Percentiles rank a stretch among this genome's conserved stretches.
phyloP scores from a whole-genome alignment of 1,140 invertebrate species.

The Sitophilus oryzae region DNA sequence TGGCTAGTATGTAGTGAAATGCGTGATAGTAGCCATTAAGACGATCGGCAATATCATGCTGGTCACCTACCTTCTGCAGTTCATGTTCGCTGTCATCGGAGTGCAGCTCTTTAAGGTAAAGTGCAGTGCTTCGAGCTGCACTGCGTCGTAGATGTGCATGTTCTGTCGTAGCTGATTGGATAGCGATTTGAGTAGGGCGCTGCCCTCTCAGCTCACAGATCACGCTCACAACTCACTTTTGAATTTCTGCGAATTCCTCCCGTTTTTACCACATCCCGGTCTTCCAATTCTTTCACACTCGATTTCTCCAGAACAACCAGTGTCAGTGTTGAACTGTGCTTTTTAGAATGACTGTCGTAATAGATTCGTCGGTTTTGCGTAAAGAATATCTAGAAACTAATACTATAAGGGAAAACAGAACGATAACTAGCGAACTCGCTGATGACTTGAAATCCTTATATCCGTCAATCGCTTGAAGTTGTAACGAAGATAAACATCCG shows the following conservation, averaged over 20 bases:
- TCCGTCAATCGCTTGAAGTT: too few relatives aligned
- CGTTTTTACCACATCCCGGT: too few relatives aligned
- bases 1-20: conserved; percentile 93
- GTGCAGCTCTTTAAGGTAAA: conserved; percentile 99
- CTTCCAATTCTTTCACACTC: too few relatives aligned
- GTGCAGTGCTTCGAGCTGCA: conserved; percentile 35
- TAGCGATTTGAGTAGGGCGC: conserved; percentile 30
- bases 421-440: too few relatives aligned
- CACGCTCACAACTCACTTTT: conserved; percentile 20
- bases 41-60: conserved; percentile 99
- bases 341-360: too few relatives aligned
- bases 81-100: conserved; percentile 99
- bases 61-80: conserved; percentile 98
- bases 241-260: conserved; percentile 22
- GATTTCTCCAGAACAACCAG: too few relatives aligned
- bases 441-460: too few relatives aligned
- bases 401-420: too few relatives aligned
- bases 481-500: too few relatives aligned
- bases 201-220: conserved; percentile 31
- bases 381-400: too few relatives aligned
- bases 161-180: conserved; percentile 36
- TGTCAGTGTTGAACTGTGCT: too few relatives aligned
- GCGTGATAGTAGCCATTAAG: conserved; percentile 98
- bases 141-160: conserved; percentile 40
- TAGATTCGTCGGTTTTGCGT: too few relatives aligned